phyloP scores from a whole-genome alignment of 2,888 invertebrate species.

The Geotrupes spiniger region DNA sequence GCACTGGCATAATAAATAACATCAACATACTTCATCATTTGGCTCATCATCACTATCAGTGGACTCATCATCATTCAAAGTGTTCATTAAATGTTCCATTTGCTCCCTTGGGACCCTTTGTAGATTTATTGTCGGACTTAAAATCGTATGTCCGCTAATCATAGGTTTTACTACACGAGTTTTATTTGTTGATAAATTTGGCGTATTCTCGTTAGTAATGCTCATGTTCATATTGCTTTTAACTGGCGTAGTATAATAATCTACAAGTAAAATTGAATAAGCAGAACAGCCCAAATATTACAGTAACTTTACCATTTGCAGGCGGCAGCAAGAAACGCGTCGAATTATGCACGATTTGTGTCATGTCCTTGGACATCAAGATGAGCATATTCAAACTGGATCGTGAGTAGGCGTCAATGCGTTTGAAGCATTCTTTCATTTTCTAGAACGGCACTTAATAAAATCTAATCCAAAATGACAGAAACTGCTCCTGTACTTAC shows the following conservation, averaged over 20 bases:
- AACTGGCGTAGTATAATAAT: too few species aligned
- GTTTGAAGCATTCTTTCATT: slow-evolving; percentile 17
- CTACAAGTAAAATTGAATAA: slow-evolving; percentile 1
- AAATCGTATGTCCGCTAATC: slow-evolving; percentile 32
- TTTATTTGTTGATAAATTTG: slow-evolving; percentile 11
- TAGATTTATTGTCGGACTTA: slow-evolving; percentile 29
- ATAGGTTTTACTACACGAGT: slow-evolving; percentile 32
- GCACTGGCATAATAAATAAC: too few species aligned
- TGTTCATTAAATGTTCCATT: slow-evolving; percentile 9
- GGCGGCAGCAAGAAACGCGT: neutral
- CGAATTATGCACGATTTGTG: slow-evolving; percentile 16
- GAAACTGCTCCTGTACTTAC: slow-evolving; percentile 1
- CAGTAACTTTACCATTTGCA: neutral
- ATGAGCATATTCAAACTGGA: slow-evolving; percentile 13
- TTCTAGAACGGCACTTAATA: slow-evolving; percentile 18
- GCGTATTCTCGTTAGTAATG: neutral
- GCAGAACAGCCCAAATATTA: neutral
- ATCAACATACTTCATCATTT: too few species aligned
- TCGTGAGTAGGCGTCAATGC: slow-evolving; percentile 11
- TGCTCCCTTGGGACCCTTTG: slow-evolving; percentile 21
- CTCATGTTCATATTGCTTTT: too few species aligned
- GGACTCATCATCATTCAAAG: neutral
- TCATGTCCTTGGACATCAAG: slow-evolving; percentile 17
- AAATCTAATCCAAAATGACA: too few species aligned
- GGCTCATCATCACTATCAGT: too few species aligned